Evolutionary conservation across 2,113 vertebrate genomes (phyloP).

Genomic region (Pavo muticus): DNA sequence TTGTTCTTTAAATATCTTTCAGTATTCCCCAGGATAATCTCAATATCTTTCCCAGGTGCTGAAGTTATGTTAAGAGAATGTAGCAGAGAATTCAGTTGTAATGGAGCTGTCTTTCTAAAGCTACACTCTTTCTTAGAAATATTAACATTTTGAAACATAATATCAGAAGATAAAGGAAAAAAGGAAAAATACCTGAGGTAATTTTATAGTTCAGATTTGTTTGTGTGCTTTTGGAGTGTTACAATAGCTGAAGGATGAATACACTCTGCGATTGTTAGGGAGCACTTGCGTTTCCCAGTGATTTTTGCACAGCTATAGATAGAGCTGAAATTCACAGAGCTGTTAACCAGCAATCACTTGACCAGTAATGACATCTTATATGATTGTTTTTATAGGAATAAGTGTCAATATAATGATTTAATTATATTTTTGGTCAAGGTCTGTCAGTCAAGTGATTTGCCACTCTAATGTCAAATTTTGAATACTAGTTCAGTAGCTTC

Average conservation of each 20-base stretch:
- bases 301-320: neutral
- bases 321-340: neutral
- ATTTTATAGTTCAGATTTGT: neutral
- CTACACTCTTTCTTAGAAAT: neutral
- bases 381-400: neutral
- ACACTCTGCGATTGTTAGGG: neutral
- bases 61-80: no score
- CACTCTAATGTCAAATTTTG: constrained; percentile 28
- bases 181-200: neutral
- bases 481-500: neutral
- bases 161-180: neutral
- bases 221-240: neutral
- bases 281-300: neutral
- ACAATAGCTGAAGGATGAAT: neutral
- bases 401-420: neutral
- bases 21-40: neutral
- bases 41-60: neutral
- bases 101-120: neutral
- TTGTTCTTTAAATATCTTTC: neutral
- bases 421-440: constrained; percentile 35
- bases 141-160: neutral
- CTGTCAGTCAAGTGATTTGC: neutral
- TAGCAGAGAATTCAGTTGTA: neutral
- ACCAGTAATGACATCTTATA: neutral
- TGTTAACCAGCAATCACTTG: neutral